These are phyloP conservation scores for Delia radicum DNA, from an alignment of 1,140 invertebrate species.

Conservation along the genomic window DNA sequence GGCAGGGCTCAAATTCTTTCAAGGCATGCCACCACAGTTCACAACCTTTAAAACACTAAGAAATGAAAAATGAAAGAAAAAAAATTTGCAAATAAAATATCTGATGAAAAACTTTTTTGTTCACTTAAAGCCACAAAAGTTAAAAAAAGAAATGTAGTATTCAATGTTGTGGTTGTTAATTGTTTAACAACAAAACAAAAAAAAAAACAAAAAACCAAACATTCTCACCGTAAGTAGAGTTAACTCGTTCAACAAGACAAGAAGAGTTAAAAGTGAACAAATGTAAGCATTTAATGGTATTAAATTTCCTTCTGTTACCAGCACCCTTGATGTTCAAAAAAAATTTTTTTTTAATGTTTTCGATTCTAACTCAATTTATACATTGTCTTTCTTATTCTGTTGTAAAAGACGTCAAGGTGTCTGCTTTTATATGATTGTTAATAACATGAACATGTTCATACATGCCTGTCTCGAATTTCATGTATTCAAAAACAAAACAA, in stretches of 20 bases:
- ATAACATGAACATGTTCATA: neutral
- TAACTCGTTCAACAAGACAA: neutral
- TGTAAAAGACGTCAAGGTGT: slow-evolving; percentile 3
- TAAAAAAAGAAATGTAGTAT: neutral
- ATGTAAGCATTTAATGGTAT: neutral
- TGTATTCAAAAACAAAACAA: neutral
- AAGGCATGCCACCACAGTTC: slow-evolving; percentile 68
- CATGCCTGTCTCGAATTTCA: neutral
- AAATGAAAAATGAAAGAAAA: neutral
- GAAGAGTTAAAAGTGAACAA: neutral
- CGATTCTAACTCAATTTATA: neutral
- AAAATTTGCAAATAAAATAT: neutral
- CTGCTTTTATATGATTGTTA: neutral
- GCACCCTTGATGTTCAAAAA: neutral
- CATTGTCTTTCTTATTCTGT: too few species aligned
- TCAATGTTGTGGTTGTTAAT: neutral
- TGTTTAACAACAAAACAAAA: neutral
- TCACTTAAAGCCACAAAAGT: neutral
- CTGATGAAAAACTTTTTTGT: neutral
- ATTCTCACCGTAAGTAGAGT: neutral
- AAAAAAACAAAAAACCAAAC: neutral
- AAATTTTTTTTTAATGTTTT: neutral
- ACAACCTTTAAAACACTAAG: slow-evolving; percentile 70
- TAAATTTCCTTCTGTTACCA: neutral
- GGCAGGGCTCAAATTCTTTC: slow-evolving; percentile 62